Evolutionary conservation across 1,140 invertebrate genomes (phyloP), one percentile per base, ranked within the genome.

Genomic region (Drosophila obscura): DNA sequence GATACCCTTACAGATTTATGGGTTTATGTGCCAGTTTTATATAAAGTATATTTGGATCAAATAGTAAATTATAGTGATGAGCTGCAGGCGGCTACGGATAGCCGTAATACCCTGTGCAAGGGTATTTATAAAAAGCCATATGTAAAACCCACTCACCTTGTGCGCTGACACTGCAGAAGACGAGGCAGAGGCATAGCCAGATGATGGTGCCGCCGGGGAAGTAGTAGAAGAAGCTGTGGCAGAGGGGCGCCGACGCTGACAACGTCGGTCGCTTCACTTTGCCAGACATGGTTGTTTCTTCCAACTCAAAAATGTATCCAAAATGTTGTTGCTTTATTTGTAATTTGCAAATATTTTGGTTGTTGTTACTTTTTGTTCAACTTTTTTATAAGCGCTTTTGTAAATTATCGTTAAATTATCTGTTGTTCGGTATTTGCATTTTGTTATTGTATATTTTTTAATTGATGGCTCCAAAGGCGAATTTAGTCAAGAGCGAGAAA

Each of bases 81-180:
- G 11, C 11, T 39, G 35, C 11, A 39, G 11, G 11, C 4, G 11
- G 13, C 11, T 2, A 11, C 35, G 11, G 4, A 39, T 39, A 39
- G 35, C 35, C 35, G 1, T 4, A 13, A 2, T 39, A 39, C 35
- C 35, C 35, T 39, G 11, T 13, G 35, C 35, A 39, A 39, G 35
- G 35, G 35, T 39, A 39, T 39, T 13, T 13, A 39, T 75, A 64
- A 73, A 61, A 76, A 59, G 65, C 52, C 83, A 72, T 75, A 87
- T 87, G 82, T 87, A 83, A 87, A 87, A 88, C 82, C 79, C 84
- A 87, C 82, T 87, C 79, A 87, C 82, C 82, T 87, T 87, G 82
- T 88, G 82, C 80, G 67, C 59, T 81, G 80, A 71, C 80, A 5
- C 28, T 16, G 45, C 65, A 59, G 78, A 68, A 57, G 80, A 62